phyloP scores from a whole-genome alignment of 2,888 invertebrate genomes.

The Sisyra nigra region DNA sequence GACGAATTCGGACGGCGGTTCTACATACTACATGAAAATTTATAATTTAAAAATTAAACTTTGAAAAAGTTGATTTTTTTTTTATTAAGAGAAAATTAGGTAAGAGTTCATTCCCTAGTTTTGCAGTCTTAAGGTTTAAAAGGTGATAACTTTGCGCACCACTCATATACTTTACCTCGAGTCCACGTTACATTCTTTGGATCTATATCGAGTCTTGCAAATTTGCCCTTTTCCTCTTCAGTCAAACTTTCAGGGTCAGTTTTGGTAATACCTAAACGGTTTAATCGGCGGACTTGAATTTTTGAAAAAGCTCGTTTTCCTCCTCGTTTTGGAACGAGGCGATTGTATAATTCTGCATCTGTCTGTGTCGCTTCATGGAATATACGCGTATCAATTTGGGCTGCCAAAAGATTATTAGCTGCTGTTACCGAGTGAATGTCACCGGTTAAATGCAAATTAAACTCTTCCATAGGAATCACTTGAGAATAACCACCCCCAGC shows the following conservation, averaged over 20 bases:
- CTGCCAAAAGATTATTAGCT: slow-evolving; percentile 94
- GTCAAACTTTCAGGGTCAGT: slow-evolving; percentile 70
- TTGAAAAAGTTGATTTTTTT: slow-evolving; percentile 1
- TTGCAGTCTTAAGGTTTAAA: too few relatives aligned
- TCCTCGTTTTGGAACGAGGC: slow-evolving; percentile 74
- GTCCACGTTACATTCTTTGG: slow-evolving; percentile 82
- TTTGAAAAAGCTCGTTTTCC: slow-evolving; percentile 69
- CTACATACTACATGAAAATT: too few relatives aligned
- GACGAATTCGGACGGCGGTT: too few relatives aligned
- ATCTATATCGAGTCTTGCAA: slow-evolving; percentile 84
- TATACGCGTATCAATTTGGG: slow-evolving; percentile 90
- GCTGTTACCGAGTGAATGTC: slow-evolving; percentile 98
- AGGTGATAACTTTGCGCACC: too few relatives aligned
- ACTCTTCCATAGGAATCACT: slow-evolving; percentile 98
- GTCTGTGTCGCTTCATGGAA: slow-evolving; percentile 93
- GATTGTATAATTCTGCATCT: slow-evolving; percentile 68
- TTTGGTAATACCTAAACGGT: slow-evolving; percentile 65
- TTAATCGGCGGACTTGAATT: slow-evolving; percentile 64
- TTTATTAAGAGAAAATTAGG: slow-evolving; percentile 4
- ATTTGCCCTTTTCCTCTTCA: slow-evolving; percentile 57
- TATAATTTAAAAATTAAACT: not conserved
- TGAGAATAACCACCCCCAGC: slow-evolving; percentile 97
- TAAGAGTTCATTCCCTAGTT: too few relatives aligned
- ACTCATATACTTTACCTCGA: slow-evolving; percentile 42
- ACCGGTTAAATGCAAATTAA: slow-evolving; percentile 93